Base-by-base conservation (phyloP, 2,888 invertebrate genomes). In the Conchocele bisecta region DNA sequence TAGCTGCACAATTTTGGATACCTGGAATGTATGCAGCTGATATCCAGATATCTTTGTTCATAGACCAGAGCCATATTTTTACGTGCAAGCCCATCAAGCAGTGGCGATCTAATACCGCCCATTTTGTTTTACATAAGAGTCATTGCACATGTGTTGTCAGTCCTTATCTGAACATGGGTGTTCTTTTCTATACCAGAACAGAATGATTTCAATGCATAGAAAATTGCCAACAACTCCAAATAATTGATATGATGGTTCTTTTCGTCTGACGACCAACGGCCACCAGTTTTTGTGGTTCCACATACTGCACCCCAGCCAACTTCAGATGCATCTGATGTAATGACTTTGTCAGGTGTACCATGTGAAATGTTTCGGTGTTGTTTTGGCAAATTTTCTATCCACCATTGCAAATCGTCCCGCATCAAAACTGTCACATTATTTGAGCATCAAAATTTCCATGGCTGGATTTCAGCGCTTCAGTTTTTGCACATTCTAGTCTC, bases 11-110 rank as follows among this genome's bases (percentile, higher is more conserved):
- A 61, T 70, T 70, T 13, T 53, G 11, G 17, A 60, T 28, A 11
- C 57, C 61, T 6, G 57, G 61, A 17, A 74, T 31, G 64, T 67
- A 59, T 13, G 48, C 39, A 6, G 51, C 67, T 33, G 59, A 70
- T 20, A 71, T 13, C 59, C 67, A 71, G 28, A 71, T 60, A 13
- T 63, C 39, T 53, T 54, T 63, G 6, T 39, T 26, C n/a, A 65
- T 53, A 58, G 59, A 35, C 69, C 69, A 69, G 2, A 31, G 4
- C 60, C 48, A 46, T 11, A 46, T 46, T 11, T 4, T 7, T 46
- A n/a, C 28, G 24, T 20, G 46, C 22, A 11, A 46, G 5, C 7
- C 28, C 46, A 46, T 46, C 28, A 28, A 24, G 28, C 11, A 3
- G 5, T 46, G 46, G 15, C 5, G 46, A 46, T 9, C 15, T 46